Evolutionary conservation across 2,888 invertebrate species (phyloP), one percentile per base, ranked within the genome.

Genomic region (Cryptosula pallasiana): DNA sequence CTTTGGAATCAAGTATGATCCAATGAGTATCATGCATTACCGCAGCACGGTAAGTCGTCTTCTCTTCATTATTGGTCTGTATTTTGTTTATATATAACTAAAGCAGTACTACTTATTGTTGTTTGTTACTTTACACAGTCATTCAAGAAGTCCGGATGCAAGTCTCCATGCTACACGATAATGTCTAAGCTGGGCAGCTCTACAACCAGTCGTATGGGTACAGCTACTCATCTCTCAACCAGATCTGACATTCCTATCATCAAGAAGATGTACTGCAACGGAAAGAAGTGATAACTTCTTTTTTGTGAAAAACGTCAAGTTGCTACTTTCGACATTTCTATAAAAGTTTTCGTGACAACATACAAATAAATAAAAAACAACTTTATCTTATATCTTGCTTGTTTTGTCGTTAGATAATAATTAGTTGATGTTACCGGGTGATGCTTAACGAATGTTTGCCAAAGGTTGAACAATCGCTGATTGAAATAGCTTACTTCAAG

Each of bases 1-100:
- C 36, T 70, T 35, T 29, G 70, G 70, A 25, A 27, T 29, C 5
- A 3, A 35, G 2, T 70, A 70, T 29, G 70, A 70, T 23, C 70
- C 70, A 3, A 54, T 45, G 9, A 70, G 70, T 23, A 70, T 70
- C n/a, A 70, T 70, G 70, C 70, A 70, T 45, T 70, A 70, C 34
- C 34, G 63, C 32, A 34, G 32, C 34, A 63, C 63, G 9, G 63
- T 63, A 32, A 63, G 63, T 45, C 45, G 20, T 45, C 20, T 45
- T 20, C 20, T 45, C 20, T 13, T 45, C 9, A 20, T 45, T 13
- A 45, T 45, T 45, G 20, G 45, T 20, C 5, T 45, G 20, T 45
- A 45, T 45, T 45, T 45, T 45, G 45, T 13, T 13, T 45, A 45
- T 45, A 45, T 13, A 45, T 20, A 45, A 13, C 5, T 45, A 20